Conservation (phyloP, 1,140 invertebrate species). For the Diprion similis region DNA sequence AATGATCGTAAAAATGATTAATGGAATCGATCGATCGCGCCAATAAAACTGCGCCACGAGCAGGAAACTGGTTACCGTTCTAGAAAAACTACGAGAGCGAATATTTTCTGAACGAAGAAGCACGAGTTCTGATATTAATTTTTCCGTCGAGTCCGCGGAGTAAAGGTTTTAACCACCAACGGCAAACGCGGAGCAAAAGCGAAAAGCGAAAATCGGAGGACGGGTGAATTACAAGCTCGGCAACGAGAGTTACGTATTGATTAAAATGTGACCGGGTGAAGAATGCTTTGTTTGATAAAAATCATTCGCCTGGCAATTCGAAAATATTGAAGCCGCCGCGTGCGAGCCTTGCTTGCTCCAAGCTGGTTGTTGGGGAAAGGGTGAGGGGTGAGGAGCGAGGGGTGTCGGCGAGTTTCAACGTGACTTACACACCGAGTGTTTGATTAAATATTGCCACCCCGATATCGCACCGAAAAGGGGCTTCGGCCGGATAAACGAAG, state of each 20-base stretch:
- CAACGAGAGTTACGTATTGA: conserved; percentile 44
- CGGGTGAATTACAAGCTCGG: not conserved
- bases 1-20: not conserved
- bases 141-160: conserved; percentile 48
- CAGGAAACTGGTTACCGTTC: not conserved
- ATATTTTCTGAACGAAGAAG: conserved; percentile 59
- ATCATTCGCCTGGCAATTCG: conserved; percentile 56
- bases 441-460: conserved; percentile 1
- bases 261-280: conserved; percentile 56
- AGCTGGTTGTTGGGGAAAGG: not conserved
- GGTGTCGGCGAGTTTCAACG: not conserved
- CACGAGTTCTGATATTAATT: conserved; percentile 58
- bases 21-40: not conserved
- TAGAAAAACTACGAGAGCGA: conserved; percentile 15
- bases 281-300: conserved; percentile 56
- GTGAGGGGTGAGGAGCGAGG: not conserved
- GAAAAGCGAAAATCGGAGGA: conserved; percentile 31
- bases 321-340: conserved; percentile 53
- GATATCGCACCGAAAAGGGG: not conserved
- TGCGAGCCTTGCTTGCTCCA: conserved; percentile 29
- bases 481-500: not conserved
- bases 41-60: not conserved
- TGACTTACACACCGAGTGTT: conserved; percentile 7
- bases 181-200: conserved; percentile 19
- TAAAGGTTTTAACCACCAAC: conserved; percentile 36